Conservation (phyloP, 2,113 vertebrate species). For the Gasterosteus aculeatus region DNA sequence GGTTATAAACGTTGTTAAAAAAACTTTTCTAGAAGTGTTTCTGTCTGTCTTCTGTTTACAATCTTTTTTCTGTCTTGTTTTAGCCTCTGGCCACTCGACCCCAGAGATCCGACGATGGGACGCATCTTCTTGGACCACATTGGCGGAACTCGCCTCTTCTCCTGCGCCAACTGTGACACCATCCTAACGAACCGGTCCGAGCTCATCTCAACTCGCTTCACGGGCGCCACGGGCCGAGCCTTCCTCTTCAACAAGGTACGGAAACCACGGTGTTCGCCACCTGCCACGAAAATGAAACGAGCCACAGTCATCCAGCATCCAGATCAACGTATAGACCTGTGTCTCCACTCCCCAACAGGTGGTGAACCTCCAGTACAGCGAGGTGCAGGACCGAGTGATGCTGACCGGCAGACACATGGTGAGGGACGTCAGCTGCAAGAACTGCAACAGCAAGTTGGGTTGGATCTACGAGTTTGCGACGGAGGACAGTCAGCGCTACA, state of each 20-base stretch:
- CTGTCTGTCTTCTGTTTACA: neutral
- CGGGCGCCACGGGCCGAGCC: conserved; percentile 94
- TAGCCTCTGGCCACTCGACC: neutral
- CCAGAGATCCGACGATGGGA: conserved; percentile 84
- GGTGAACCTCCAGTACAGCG: conserved; percentile 98
- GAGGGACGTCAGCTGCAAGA: conserved; percentile 98
- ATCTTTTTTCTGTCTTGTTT: neutral
- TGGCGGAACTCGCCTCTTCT: conserved; percentile 97
- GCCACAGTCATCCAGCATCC: neutral
- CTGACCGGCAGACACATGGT: conserved; percentile 98
- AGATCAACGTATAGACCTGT: neutral
- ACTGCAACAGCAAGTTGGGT: conserved; percentile 99
- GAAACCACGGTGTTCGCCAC: neutral
- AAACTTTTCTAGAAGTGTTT: neutral
- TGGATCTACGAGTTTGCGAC: conserved; percentile 99
- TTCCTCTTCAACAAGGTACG: conserved; percentile 98
- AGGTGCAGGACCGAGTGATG: conserved; percentile 98
- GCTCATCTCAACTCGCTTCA: conserved; percentile 97
- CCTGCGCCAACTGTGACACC: conserved; percentile 97
- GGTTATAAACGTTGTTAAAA: neutral
- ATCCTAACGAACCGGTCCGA: conserved; percentile 97
- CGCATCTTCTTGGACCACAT: conserved; percentile 98
- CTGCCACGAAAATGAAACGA: neutral
- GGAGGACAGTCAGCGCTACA: conserved; percentile 98
- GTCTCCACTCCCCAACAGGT: conserved; percentile 80